Evolutionary conservation across 2,888 invertebrate species (phyloP).

Genomic region (Cepaea hortensis): DNA sequence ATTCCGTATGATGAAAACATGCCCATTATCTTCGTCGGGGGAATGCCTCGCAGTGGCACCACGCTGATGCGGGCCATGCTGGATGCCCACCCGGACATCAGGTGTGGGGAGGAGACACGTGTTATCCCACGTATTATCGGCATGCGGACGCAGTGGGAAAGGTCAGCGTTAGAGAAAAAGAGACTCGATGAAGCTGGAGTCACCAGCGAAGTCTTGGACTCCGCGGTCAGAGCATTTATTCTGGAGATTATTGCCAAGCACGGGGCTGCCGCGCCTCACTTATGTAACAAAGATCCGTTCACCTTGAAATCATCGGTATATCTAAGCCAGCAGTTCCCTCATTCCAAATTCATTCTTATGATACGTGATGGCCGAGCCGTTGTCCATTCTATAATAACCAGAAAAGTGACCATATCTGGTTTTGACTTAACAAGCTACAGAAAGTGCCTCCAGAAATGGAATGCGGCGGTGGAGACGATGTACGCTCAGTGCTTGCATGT

Average conservation of each 20-base stretch:
- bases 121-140: constrained; percentile 96
- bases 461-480: constrained; percentile 95
- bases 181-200: constrained; percentile 78
- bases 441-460: constrained; percentile 96
- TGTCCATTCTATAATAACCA: constrained; percentile 96
- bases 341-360: constrained; percentile 98
- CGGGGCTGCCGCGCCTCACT: constrained; percentile 93
- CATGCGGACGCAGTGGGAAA: constrained; percentile 95
- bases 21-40: constrained; percentile 88
- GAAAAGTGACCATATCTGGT: constrained; percentile 92
- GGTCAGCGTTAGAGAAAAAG: constrained; percentile 80
- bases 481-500: constrained; percentile 73
- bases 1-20: constrained; percentile 86
- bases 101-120: constrained; percentile 95
- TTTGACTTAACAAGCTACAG: constrained; percentile 95
- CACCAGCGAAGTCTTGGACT: constrained; percentile 91
- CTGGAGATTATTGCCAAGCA: constrained; percentile 85
- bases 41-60: constrained; percentile 96
- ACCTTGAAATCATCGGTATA: constrained; percentile 97
- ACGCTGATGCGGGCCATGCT: constrained; percentile 98
- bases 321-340: constrained; percentile 94
- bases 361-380: constrained; percentile 98
- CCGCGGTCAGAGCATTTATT: constrained; percentile 96
- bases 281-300: constrained; percentile 99
- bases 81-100: constrained; percentile 96